These are phyloP conservation scores for Drosophila colorata DNA, from an alignment of 2,888 invertebrate species.

Conservation along the genomic window DNA sequence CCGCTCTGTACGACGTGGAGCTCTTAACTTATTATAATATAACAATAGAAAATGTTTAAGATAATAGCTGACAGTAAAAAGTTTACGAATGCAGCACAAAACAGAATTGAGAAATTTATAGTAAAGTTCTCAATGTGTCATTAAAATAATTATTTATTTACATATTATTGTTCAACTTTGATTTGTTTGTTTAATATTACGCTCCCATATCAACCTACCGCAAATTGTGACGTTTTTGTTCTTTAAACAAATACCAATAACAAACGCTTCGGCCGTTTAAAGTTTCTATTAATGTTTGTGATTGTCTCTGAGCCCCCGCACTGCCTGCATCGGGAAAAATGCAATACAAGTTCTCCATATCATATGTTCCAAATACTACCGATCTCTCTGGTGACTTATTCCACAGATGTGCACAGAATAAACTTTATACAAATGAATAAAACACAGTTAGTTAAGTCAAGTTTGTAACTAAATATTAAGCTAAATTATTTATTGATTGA, in stretches of 20 bases:
- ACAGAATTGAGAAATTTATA: neutral
- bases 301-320: neutral
- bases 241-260: neutral
- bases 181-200: conserved; percentile 8
- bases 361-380: conserved; percentile 13
- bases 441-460: conserved; percentile 6
- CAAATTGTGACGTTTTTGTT: neutral
- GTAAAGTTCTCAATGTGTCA: neutral
- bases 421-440: too few species aligned
- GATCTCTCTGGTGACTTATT: conserved; percentile 15
- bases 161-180: neutral
- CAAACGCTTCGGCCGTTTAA: neutral
- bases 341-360: neutral
- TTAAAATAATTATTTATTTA: neutral
- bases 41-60: too few species aligned
- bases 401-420: neutral
- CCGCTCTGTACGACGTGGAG: too few species aligned
- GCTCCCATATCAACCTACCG: conserved; percentile 14
- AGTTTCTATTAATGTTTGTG: conserved; percentile 2
- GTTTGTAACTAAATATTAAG: conserved; percentile 12
- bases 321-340: neutral
- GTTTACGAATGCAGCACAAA: neutral
- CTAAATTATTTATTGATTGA: conserved; percentile 35
- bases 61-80: too few species aligned
- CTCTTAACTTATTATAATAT: too few species aligned